Base-by-base conservation (phyloP, 2,113 vertebrate species). In the Amblyornis subalaris region DNA sequence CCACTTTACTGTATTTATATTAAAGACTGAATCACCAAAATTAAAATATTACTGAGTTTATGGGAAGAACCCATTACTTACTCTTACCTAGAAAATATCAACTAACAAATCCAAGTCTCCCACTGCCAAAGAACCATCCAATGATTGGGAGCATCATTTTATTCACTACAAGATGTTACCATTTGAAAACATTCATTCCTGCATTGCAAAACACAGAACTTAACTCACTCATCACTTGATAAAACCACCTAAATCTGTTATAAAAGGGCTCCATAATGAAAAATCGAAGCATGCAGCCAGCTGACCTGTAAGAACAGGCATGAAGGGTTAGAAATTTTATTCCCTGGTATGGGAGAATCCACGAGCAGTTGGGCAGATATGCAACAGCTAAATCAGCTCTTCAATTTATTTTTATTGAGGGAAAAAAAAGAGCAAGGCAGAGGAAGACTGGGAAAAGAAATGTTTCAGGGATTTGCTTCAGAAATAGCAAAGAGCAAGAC, bases 21-120 rank as follows among this genome's bases (percentile, higher is more conserved):
- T 90, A 86, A 90, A 92, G 94, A 51, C 60, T 92, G 79, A 94
- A 75, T 88, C 93, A 91, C 69, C 75, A 67, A 91, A 91, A 90
- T 90, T 64, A 69, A 90, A 85, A 95, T 62, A 79, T 91, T 85
- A 83, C 70, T 13, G 65, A 84, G 53, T 57, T 93, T 77, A 91
- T 44, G 85, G 40, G 89, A 90, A 91, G 72, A 93, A 90, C 36
- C 31, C 55, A 76, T 75, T 86, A 77, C 64, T 86, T 94, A 81
- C 38, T 81, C 36, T 95, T 80, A 92, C 82, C 91, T 84, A 94
- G 72, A 76, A 91, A 93, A 55, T 29, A 90, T 0, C 58, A 85
- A 19, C 61, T 33, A 78, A 70, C 35, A 80, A 83, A 89, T 29
- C 28, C 64, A 90, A 36, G 3, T 35, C 67, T 88, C 47, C 31